Percentiles rank a stretch among this genome's conserved stretches.
phyloP scores from a whole-genome alignment of 2,797 vertebrate genomes.

The Syngnathus acus region DNA sequence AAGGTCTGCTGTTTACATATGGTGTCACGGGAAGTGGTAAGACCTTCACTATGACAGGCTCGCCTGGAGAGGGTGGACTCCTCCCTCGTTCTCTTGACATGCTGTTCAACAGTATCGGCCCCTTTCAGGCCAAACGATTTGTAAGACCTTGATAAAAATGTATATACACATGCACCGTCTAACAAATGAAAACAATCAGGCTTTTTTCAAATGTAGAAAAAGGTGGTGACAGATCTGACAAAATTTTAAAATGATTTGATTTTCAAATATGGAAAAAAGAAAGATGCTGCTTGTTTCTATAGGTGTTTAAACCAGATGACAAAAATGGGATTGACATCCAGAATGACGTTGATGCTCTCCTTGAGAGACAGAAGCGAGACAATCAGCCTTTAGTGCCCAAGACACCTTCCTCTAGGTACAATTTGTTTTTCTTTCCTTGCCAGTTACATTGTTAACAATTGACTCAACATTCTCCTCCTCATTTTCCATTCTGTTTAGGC shows the following conservation, averaged over 20 bases:
- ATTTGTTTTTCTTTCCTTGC: background rate
- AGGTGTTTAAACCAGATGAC: conserved; percentile 95
- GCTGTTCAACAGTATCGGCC: conserved; percentile 92
- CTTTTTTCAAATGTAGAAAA: background rate
- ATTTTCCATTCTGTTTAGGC: conserved; percentile 51
- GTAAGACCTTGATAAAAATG: conserved; percentile 61
- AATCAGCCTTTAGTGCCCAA: conserved; percentile 68
- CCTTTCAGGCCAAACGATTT: conserved; percentile 90
- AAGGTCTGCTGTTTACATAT: conserved; percentile 93
- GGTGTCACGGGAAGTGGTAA: conserved; percentile 97
- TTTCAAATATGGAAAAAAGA: background rate
- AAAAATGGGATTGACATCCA: conserved; percentile 96
- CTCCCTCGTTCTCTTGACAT: conserved; percentile 88
- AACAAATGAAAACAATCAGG: background rate
- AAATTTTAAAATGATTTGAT: background rate
- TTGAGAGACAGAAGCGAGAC: conserved; percentile 89
- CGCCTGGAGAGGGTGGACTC: conserved; percentile 87
- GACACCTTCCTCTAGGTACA: conserved; percentile 78
- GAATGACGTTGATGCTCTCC: conserved; percentile 83
- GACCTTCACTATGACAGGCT: conserved; percentile 93
- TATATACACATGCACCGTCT: background rate
- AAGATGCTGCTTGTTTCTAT: background rate
- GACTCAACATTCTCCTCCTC: background rate
- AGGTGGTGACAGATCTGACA: no score
- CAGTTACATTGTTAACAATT: background rate